phyloP scores from a whole-genome alignment of 1,140 invertebrate genomes.

The Tyrophagus putrescentiae region DNA sequence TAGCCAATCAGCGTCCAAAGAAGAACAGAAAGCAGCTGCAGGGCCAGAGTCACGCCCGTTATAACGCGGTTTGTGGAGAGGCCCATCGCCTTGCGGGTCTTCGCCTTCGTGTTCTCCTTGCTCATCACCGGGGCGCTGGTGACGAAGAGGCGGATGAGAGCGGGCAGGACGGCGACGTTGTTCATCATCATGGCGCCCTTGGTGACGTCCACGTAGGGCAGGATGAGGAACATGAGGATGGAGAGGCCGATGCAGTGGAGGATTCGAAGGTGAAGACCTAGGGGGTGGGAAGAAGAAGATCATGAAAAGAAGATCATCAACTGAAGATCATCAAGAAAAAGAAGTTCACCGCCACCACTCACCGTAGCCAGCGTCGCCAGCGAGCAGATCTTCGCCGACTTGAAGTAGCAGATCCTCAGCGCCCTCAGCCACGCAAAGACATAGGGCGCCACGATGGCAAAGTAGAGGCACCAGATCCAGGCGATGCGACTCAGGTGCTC shows the following conservation, averaged over 20 bases:
- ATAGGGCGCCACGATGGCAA: slow-evolving; percentile 70
- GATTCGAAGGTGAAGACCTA: slow-evolving; percentile 32
- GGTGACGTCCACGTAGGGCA: slow-evolving; percentile 35
- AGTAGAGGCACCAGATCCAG: slow-evolving; percentile 79
- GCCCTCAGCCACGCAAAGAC: slow-evolving; percentile 68
- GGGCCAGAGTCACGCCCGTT: too few relatives aligned
- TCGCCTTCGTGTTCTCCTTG: too few relatives aligned
- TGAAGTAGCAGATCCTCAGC: slow-evolving; percentile 75
- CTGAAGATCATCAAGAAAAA: neutral
- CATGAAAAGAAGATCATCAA: neutral
- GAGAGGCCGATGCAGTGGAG: slow-evolving; percentile 34
- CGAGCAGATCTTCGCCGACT: slow-evolving; percentile 33
- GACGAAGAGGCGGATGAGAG: slow-evolving; percentile 28
- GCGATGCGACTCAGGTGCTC: slow-evolving; percentile 55
- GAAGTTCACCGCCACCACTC: slow-evolving; percentile 16
- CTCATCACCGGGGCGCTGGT: slow-evolving; percentile 22
- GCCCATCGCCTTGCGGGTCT: too few relatives aligned
- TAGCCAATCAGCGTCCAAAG: slow-evolving; percentile 52
- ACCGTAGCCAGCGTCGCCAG: slow-evolving; percentile 25
- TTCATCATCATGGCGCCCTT: slow-evolving; percentile 33
- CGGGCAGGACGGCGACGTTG: slow-evolving; percentile 33
- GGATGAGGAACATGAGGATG: slow-evolving; percentile 34
- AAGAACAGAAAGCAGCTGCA: slow-evolving; percentile 31
- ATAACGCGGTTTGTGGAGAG: too few relatives aligned
- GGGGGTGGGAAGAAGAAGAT: neutral